Base-by-base conservation (phyloP, 2,113 vertebrate genomes). In the Triplophysa rosa region DNA sequence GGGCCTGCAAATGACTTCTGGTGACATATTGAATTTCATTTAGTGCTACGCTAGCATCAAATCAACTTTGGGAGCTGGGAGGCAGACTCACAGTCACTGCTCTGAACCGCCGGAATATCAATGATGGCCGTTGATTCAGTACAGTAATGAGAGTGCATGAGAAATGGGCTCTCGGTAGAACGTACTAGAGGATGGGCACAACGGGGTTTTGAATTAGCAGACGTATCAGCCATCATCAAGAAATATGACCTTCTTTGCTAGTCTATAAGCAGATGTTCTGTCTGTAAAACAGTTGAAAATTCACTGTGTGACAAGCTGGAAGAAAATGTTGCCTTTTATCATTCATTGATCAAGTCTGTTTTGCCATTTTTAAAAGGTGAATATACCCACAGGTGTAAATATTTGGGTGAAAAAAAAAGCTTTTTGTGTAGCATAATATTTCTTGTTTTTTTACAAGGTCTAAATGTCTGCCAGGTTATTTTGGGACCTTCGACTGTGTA, bases 21-120 rank as follows among this genome's bases (percentile, higher is more conserved):
- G 37, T 66, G 71, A 79, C 80, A 80, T 64, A 82, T 21, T 61
- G 65, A 54, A 64, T 49, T 80, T 80, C 64, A 80, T 80, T 84
- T 78, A 80, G 61, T 14, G 64, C 24, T 37, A 47, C 26, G 42
- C 58, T 56, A 37, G 45, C 62, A 66, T 70, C 78, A 70, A 77
- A 37, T 63, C 72, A 59, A 65, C 68, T 61, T 61, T 23, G 47
- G 37, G 26, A 83, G 65, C 58, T 70, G 49, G 47, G 16, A 56
- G 68, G 69, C 75, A 62, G 68, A 67, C 62, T 45, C 65, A n/a
- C 10, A 24, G 33, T 68, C 58, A 73, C 54, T 13, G 19, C 40
- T 45, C 58, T 47, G 71, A 77, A 65, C 78, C 40, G 21, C n/a
- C 10, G 17, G 19, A 71, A 66, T 67, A 82, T 73, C 54, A 77